Percentiles rank a stretch among this genome's conserved stretches.
Conservation (phyloP, 2,888 invertebrate species). For the Dolichopus griseipennis region DNA sequence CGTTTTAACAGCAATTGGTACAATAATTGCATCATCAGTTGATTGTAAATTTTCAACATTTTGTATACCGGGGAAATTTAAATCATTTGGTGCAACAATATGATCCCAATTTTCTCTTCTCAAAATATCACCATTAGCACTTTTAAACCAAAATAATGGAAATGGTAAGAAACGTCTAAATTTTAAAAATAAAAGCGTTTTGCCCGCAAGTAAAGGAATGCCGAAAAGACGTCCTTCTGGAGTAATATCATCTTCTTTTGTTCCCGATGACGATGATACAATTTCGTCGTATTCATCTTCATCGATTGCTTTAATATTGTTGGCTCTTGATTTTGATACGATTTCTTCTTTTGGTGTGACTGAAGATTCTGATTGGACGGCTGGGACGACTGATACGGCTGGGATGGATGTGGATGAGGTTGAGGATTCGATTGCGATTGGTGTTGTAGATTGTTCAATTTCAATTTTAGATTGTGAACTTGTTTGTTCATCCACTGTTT, state of each 20-base stretch:
- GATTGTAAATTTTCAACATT: not conserved
- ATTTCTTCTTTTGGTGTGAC: not conserved
- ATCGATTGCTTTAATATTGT: not conserved
- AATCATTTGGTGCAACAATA: not conserved
- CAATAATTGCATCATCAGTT: not conserved
- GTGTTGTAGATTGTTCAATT: not conserved
- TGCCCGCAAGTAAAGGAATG: conserved; percentile 3
- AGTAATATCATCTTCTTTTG: not conserved
- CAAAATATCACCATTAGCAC: not conserved
- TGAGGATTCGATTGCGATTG: not conserved
- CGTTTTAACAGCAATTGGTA: not conserved
- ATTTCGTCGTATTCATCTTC: not conserved
- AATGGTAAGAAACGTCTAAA: not conserved
- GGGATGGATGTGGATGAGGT: not conserved
- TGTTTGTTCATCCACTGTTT: not conserved
- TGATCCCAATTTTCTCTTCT: not conserved
- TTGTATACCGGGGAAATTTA: not conserved
- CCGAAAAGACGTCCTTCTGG: conserved; percentile 6
- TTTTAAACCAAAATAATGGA: not conserved
- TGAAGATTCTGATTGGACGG: not conserved
- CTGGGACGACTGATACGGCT: not conserved
- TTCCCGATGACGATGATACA: not conserved
- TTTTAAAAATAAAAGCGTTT: not conserved
- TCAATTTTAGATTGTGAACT: not conserved
- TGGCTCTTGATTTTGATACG: not conserved